Evolutionary conservation across 2,113 vertebrate genomes (phyloP), one percentile per base, ranked within the genome.

Genomic region (Saccopteryx bilineata): DNA sequence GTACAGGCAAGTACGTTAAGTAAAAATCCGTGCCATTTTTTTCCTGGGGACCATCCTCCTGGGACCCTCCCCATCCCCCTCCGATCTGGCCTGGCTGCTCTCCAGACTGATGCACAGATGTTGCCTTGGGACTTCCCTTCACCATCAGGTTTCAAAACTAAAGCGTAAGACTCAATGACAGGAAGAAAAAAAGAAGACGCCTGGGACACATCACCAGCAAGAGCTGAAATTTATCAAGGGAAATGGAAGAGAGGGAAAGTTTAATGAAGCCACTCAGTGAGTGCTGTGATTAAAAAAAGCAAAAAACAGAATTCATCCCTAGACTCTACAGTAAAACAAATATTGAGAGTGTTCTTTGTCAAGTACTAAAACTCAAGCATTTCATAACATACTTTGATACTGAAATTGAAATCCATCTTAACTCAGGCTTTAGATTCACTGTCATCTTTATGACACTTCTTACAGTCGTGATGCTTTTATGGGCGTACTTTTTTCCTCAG

Each of bases 211-310:
- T 21, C 23, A 23, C 4, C 19, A 82, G 39, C 24, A 48, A 66
- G 65, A 86, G 24, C 1, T 89, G 63, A 89, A 54, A 93, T 63
- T 68, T 75, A 76, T 76, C 66, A 95, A 82, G 61, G 81, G 28
- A 52, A 18, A 1, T 7, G 58, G 7, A 56, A 90, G 80, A 87
- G 23, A 74, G 50, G 23, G 76, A 78, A 66, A 39, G 15, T 61
- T 81, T 79, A 72, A 96, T 54, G 56, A 85, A 79, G 71, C 23
- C 61, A 69, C 63, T 83, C 12, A 33, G 56, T 61, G n/a, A 88
- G 23, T 9, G 58, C 10, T 0, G 3, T 12, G n/a, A 46, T 26
- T 33, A 86, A 65, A 56, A 78, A 46, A 9, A 18, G 79, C 56
- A 10, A 39, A 31, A 75, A 52, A n/a, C 2, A 74, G 17, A 91